phyloP scores from a whole-genome alignment of 2,888 invertebrate species.

The Stramonita haemastoma region DNA sequence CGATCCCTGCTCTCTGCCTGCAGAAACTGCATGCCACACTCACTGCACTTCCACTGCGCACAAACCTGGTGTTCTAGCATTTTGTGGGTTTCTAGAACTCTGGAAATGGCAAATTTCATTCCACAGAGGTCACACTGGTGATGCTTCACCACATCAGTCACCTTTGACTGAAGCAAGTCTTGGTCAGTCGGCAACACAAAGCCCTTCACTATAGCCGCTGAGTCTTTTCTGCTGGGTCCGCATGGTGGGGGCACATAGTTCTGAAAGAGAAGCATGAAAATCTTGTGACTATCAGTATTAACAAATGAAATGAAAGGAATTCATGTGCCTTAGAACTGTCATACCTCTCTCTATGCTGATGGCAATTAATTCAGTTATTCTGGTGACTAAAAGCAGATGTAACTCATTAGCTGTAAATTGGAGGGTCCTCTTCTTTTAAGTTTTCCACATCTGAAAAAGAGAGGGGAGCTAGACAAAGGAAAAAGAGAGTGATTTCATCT shows the following conservation, averaged over 20 bases:
- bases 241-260: background rate
- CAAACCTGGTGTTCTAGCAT: conserved; percentile 38
- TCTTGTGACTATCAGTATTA: background rate
- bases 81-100: conserved; percentile 28
- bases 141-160: background rate
- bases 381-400: too few species aligned
- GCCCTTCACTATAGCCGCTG: background rate
- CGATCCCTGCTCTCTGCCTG: background rate
- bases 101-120: conserved; percentile 20
- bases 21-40: conserved; percentile 36
- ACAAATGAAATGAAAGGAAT: too few species aligned
- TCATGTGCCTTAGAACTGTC: too few species aligned
- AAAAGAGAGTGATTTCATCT: too few species aligned
- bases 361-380: too few species aligned
- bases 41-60: conserved; percentile 24
- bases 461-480: too few species aligned
- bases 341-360: too few species aligned
- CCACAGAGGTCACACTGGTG: conserved; percentile 21
- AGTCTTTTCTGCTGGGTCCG: background rate
- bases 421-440: too few species aligned
- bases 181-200: conserved; percentile 9
- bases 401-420: too few species aligned
- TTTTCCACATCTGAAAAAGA: too few species aligned
- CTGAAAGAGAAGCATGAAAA: background rate
- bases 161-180: background rate